Evolutionary conservation across 2,113 vertebrate genomes (phyloP), one percentile per base, ranked within the genome.

Genomic region (Phalacrocorax aristotelis): DNA sequence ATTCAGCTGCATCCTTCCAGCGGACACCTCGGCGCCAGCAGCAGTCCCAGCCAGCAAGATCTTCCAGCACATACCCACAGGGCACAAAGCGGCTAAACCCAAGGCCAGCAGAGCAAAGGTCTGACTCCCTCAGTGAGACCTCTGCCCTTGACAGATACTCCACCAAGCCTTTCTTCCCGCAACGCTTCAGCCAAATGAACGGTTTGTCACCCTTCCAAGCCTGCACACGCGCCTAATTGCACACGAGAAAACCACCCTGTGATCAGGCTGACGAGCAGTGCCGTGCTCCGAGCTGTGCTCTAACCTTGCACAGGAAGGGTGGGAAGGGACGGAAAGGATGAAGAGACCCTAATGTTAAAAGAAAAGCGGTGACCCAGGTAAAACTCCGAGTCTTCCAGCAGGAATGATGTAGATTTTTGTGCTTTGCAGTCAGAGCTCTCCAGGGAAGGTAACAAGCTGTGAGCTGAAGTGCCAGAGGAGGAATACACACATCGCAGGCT

Each of bases 251-350:
- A 51, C 40, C 49, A 14, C 6, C 2, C 8, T 4, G 32, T 4
- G 25, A 16, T 23, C 25, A 12, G 25, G 62, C 51, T 22, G 44
- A 29, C 0, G 38, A 36, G 54, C 65, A 44, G 36, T 2, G 15
- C 5, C 2, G 4, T 2, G 26, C 74, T 19, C 36, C 3, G 46
- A 42, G 71, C 65, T 4, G 9, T 48, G 14, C 10, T 6, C 15
- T 17, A 4, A 52, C 64, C 11, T 27, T 2, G 29, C 23, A 3
- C 1, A 30, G 11, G 52, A 54, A 10, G 40, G 29, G 49, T 1
- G 14, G 29, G 57, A 38, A 15, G 52, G 34, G 42, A 36, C 9
- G 32, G 18, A 15, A 20, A 29, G n/a, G 64, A 40, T 8, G 11
- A 58, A 66, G 10, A 42, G 3, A 51, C 44, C 29, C 4, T 1